Percentiles rank a stretch among this genome's conserved stretches.
Conservation (phyloP, 2,888 invertebrate genomes). For the Tanypteryx hageni region DNA sequence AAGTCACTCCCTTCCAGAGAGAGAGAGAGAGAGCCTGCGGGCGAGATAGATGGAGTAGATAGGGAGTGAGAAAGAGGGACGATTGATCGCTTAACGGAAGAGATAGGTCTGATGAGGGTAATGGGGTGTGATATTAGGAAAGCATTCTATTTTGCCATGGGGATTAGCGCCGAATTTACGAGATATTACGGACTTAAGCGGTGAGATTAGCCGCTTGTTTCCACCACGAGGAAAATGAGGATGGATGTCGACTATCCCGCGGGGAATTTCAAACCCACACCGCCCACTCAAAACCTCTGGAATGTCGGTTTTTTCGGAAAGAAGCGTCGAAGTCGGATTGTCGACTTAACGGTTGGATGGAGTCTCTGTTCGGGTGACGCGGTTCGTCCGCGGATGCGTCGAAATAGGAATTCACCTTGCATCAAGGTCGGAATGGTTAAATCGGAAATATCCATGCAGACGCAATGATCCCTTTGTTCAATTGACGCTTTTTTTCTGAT, state of each 20-base stretch:
- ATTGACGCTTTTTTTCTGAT: too few species aligned
- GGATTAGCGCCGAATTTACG: constrained; percentile 41
- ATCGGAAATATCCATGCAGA: too few species aligned
- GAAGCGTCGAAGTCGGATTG: neutral
- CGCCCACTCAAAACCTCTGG: neutral
- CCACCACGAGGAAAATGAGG: constrained; percentile 33
- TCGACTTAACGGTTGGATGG: too few species aligned
- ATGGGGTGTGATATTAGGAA: constrained; percentile 48
- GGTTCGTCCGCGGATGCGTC: neutral
- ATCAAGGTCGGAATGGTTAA: too few species aligned
- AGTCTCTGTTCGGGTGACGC: neutral
- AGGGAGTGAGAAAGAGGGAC: neutral
- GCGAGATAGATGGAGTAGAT: neutral
- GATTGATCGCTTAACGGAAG: constrained; percentile 26
- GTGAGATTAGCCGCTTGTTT: constrained; percentile 27
- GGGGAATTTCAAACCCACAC: neutral
- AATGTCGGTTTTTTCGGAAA: neutral
- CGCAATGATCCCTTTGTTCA: too few species aligned
- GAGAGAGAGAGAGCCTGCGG: neutral
- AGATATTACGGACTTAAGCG: neutral
- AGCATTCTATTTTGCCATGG: constrained; percentile 37
- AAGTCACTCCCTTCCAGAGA: neutral
- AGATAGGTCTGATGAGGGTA: constrained; percentile 43
- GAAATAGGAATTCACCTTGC: too few species aligned
- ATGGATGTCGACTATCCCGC: neutral